Conservation (phyloP, 2,113 vertebrate species). For the Colius striatus region DNA sequence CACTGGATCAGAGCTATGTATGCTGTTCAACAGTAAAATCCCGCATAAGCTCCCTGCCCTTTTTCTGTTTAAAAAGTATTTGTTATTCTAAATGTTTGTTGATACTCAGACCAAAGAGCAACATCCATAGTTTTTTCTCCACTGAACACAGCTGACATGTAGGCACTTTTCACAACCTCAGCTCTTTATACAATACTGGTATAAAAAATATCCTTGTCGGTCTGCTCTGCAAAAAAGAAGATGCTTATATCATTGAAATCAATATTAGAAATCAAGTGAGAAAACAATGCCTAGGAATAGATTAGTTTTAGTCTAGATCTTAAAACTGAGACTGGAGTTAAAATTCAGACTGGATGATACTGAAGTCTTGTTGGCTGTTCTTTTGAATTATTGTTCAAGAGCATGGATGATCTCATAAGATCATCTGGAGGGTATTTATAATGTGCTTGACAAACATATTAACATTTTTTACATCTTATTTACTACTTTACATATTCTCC, state of each 20-base stretch:
- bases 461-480: not conserved
- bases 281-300: not conserved
- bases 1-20: not conserved
- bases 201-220: not conserved
- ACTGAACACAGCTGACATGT: not conserved
- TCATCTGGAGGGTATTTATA: not conserved
- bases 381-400: not conserved
- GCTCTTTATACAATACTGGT: not conserved
- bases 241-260: not conserved
- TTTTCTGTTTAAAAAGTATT: not conserved
- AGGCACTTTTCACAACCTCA: not conserved
- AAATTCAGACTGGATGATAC: not conserved
- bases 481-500: not conserved
- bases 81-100: not conserved
- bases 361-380: not conserved
- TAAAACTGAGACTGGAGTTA: not conserved
- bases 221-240: not conserved
- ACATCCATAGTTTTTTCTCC: not conserved
- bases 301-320: not conserved
- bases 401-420: not conserved
- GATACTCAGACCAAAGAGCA: not conserved
- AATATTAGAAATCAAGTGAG: not conserved
- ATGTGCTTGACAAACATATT: not conserved
- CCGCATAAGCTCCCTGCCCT: accelerated
- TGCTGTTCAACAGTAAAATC: not conserved